phyloP scores from a whole-genome alignment of 1,140 invertebrate genomes.

The Anagrus nilaparvatae region DNA sequence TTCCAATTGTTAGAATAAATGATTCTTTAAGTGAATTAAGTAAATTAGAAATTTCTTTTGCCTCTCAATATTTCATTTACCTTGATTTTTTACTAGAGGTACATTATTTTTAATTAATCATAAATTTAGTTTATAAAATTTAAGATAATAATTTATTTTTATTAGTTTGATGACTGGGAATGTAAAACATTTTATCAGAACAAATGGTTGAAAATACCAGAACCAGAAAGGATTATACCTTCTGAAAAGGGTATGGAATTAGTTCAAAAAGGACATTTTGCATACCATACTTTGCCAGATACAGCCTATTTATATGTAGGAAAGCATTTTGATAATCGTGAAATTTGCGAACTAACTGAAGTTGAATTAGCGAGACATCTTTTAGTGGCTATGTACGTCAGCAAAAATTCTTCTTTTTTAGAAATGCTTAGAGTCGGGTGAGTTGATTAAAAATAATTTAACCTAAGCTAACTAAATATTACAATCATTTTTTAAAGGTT shows the following conservation, averaged over 20 bases:
- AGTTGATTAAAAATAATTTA: constrained; percentile 13
- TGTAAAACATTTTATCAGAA: constrained; percentile 7
- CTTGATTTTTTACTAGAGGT: too few species aligned
- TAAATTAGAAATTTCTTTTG: constrained; percentile 11
- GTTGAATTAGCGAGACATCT: constrained; percentile 7
- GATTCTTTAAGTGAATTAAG: constrained; percentile 29
- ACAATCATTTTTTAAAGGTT: not conserved
- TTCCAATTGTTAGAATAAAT: constrained; percentile 32
- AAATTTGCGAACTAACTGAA: constrained; percentile 21
- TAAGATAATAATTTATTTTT: too few species aligned
- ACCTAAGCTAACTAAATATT: constrained; percentile 1
- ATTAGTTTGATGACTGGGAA: constrained; percentile 16
- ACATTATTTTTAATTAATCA: too few species aligned
- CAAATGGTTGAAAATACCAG: constrained; percentile 15
- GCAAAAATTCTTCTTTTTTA: constrained; percentile 8
- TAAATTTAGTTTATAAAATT: too few species aligned
- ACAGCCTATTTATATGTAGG: constrained; percentile 18
- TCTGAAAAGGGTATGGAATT: constrained; percentile 16
- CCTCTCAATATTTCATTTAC: constrained; percentile 7
- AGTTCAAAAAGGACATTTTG: constrained; percentile 17
- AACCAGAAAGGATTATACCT: constrained; percentile 8
- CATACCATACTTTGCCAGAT: constrained; percentile 20
- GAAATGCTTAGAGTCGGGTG: constrained; percentile 16
- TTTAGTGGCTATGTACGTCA: constrained; percentile 5
- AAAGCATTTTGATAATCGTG: constrained; percentile 18